Base-by-base conservation (phyloP, 2,888 invertebrate genomes). In the Erpobdella octoculata region DNA sequence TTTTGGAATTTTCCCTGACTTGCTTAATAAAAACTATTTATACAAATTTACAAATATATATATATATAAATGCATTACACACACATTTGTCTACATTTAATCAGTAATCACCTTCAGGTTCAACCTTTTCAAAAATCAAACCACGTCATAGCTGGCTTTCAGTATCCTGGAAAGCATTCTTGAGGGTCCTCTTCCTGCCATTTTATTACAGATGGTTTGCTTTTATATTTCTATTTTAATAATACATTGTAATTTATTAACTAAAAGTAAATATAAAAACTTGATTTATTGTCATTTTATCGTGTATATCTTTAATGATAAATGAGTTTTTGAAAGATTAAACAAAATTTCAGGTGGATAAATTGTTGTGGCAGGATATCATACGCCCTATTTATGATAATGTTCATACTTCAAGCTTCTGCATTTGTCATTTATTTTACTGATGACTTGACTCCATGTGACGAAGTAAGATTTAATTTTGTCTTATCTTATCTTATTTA, bases 91-190 rank as follows among this genome's bases (percentile, higher is more conserved):
- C n/a, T n/a, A n/a, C n/a, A n/a, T n/a, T n/a, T n/a, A n/a, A n/a
- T n/a, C n/a, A n/a, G n/a, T n/a, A n/a, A n/a, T n/a, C 28, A 3
- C 5, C n/a, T 28, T 6, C 18, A 92, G 94, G 94, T 64, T 94
- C 95, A 53, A 92, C 93, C 73, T 95, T 95, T 84, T 91, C 93
- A 18, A 95, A 95, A 86, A 90, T 92, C 21, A 95, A 95, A 83
- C 93, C 95, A 1, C 92, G 93, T 79, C 90, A 94, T 84, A 90
- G 93, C 75, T 88, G 93, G 83, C 86, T 90, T 61, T 90, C 91
- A 58, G 91, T 94, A 74, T 89, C 91, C 74, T 88, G 90, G 83
- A 88, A 90, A 80, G 93, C 93, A 6, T 86, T 92, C 69, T 86
- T 90, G 74, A 87, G 94, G 70, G 88, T 92, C 65, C 80, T 93